Conservation (phyloP, 2,113 vertebrate genomes). For the Clarias batrachus region DNA sequence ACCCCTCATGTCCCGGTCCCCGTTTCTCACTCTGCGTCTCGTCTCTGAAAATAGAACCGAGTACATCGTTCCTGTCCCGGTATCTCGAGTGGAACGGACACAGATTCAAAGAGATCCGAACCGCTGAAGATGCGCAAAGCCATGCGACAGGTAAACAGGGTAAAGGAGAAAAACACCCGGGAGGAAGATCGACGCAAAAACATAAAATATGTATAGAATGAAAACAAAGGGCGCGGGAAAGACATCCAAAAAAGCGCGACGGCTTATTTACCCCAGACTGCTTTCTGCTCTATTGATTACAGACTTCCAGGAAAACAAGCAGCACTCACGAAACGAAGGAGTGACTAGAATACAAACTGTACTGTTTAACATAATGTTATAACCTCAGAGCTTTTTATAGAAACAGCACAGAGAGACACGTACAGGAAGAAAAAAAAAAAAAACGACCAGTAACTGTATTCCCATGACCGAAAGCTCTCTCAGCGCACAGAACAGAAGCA, state of each 20-base stretch:
- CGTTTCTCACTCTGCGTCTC: background rate
- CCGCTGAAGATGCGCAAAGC: background rate
- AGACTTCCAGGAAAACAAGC: background rate
- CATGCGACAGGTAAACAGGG: background rate
- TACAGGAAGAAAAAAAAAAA: no score
- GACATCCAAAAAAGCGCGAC: background rate
- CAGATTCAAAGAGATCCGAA: conserved; percentile 8
- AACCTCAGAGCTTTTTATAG: background rate
- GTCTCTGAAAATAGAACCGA: background rate
- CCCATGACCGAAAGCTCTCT: background rate
- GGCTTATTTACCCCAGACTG: background rate
- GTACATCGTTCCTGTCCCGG: background rate
- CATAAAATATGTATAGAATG: no score
- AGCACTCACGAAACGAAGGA: background rate
- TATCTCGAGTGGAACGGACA: background rate
- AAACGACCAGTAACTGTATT: background rate
- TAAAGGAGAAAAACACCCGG: background rate
- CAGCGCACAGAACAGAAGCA: background rate
- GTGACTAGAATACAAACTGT: background rate
- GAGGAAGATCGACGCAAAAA: background rate
- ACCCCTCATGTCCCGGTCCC: background rate
- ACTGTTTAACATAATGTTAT: background rate
- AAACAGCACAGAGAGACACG: background rate
- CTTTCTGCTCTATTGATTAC: background rate
- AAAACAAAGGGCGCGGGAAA: background rate